Conservation (phyloP, 2,113 vertebrate species). For the Limnothrissa miodon region DNA sequence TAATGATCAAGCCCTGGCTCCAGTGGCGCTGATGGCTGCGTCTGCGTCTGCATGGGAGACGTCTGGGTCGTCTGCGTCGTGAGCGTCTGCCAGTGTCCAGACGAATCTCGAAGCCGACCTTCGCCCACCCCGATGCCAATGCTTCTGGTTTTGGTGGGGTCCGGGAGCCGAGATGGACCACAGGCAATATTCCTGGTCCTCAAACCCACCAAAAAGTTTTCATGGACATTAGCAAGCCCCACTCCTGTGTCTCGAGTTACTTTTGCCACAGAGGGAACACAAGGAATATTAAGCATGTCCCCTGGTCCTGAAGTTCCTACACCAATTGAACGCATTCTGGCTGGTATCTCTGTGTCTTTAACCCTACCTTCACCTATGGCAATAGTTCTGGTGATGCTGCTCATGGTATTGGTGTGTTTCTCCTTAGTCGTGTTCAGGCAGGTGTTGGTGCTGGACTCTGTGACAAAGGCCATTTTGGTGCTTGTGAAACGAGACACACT, state of each 20-base stretch:
- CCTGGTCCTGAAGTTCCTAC: slow-evolving; percentile 72
- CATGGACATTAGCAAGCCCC: slow-evolving; percentile 82
- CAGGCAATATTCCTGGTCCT: slow-evolving; percentile 92
- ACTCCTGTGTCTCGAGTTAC: slow-evolving; percentile 80
- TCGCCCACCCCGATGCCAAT: slow-evolving; percentile 85
- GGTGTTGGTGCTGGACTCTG: slow-evolving; percentile 80
- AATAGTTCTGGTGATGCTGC: slow-evolving; percentile 68
- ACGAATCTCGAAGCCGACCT: slow-evolving; percentile 65
- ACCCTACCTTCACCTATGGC: slow-evolving; percentile 82
- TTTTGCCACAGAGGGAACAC: slow-evolving; percentile 41
- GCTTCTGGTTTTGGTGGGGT: slow-evolving; percentile 76
- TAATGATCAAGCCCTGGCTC: slow-evolving; percentile 83
- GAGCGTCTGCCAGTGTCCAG: slow-evolving; percentile 37
- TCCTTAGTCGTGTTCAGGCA: slow-evolving; percentile 72
- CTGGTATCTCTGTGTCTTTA: slow-evolving; percentile 60
- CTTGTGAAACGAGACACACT: slow-evolving; percentile 76
- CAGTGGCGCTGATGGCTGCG: slow-evolving; percentile 56
- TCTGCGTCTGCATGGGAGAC: slow-evolving; percentile 20
- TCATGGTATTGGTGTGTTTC: slow-evolving; percentile 83
- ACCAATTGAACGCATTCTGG: slow-evolving; percentile 76
- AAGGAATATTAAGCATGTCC: slow-evolving; percentile 65
- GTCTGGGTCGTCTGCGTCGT: slow-evolving; percentile 32
- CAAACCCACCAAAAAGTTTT: slow-evolving; percentile 89
- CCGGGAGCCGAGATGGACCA: slow-evolving; percentile 76
- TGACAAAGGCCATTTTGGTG: slow-evolving; percentile 63